Evolutionary conservation across 2,888 invertebrate species (phyloP), one percentile per base, ranked within the genome.

Genomic region (Macaria liturata): DNA sequence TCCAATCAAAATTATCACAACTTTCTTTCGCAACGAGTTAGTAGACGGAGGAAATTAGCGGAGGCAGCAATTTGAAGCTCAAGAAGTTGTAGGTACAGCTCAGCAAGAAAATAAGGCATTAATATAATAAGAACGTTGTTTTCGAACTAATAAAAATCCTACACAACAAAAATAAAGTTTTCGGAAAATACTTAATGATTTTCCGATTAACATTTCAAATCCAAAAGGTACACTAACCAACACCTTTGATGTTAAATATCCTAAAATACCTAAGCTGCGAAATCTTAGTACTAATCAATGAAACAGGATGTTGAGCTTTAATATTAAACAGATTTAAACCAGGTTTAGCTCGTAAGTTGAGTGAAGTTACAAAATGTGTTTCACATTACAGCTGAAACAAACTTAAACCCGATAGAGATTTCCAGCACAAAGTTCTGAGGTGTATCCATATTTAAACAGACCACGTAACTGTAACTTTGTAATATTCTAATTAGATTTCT

Each of bases 401-500:
- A 59, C 62, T 56, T 54, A 54, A 67, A 69, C 64, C 70, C 67
- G 32, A 48, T 46, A 52, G 52, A 66, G 61, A 67, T 69, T 68
- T 66, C 52, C 48, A 43, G 39, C 57, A 61, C 48, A 57, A 74
- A 69, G 64, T 72, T 69, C 46, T 46, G 61, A 57, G 52, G 56
- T 57, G 59, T 44, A 65, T 67, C 55, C 68, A 68, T 69, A 66
- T 68, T 72, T 65, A 49, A 70, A 54, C 62, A 67, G 45, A 61
- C 56, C 58, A 60, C 60, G 55, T 66, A 70, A 57, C 57, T 61
- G 42, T 43, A 52, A 57, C 61, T 49, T 58, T 46, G 49, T 46
- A 58, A 61, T 59, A 63, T 61, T 60, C 39, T 61, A 57, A 40
- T 31, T 40, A 50, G 32, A 47, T 46, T 40, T 40, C 55, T 58